These are phyloP conservation scores for Agapornis roseicollis DNA, from an alignment of 2,113 vertebrate species.

Conservation along the genomic window DNA sequence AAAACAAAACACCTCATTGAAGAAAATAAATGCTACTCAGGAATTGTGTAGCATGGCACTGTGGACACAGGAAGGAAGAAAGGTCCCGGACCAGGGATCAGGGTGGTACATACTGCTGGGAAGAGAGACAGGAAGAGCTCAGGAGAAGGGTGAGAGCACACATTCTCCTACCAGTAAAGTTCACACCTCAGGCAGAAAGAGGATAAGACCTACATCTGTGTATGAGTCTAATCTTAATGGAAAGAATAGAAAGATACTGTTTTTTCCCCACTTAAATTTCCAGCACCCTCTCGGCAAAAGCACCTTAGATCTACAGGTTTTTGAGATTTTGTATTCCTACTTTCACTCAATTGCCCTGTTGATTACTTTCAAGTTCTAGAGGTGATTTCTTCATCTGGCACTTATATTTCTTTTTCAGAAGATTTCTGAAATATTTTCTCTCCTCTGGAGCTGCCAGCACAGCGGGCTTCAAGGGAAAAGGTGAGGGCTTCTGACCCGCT, in stretches of 20 bases:
- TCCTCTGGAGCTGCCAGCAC: background rate
- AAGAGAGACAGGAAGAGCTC: background rate
- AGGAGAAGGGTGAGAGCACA: background rate
- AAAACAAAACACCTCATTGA: background rate
- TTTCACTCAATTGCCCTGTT: background rate
- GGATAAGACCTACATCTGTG: background rate
- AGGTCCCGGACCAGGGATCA: background rate
- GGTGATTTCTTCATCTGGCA: background rate
- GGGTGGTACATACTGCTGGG: background rate
- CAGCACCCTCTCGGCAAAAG: background rate
- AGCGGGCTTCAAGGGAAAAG: background rate
- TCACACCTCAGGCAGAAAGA: background rate
- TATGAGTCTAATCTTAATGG: background rate
- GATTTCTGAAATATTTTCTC: background rate
- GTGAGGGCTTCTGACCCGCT: background rate
- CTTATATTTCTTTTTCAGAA: background rate
- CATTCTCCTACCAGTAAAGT: background rate
- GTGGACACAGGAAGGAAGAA: background rate
- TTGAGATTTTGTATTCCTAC: background rate
- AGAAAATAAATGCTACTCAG: background rate
- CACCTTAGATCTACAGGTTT: background rate
- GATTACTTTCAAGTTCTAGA: background rate
- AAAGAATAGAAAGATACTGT: accelerated
- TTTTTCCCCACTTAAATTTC: background rate
- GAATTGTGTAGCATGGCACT: background rate